Evolutionary conservation across 2,888 invertebrate genomes (phyloP).

Genomic region (Cosmopolites sordidus): DNA sequence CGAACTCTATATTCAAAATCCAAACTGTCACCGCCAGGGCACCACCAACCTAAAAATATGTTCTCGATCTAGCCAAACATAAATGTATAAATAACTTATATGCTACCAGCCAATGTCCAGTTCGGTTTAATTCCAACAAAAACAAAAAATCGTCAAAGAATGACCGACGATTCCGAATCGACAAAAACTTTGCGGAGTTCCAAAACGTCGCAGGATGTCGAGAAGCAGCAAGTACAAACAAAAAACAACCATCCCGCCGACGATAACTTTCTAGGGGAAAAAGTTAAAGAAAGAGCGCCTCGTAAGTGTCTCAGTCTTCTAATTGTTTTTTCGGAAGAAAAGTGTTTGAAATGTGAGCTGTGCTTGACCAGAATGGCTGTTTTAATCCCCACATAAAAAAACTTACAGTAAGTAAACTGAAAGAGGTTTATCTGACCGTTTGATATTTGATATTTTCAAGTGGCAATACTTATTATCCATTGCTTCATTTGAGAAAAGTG

Average conservation of each 20-base stretch:
- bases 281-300: constrained; percentile 37
- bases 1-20: neutral
- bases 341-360: too few species aligned
- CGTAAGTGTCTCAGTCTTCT: constrained; percentile 33
- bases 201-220: constrained; percentile 26
- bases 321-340: too few species aligned
- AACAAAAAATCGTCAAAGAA: constrained; percentile 6
- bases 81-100: neutral
- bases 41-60: neutral
- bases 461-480: too few species aligned
- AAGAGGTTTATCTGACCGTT: too few species aligned
- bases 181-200: constrained; percentile 19
- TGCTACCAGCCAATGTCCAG: too few species aligned
- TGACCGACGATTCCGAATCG: constrained; percentile 8
- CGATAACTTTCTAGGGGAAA: constrained; percentile 34
- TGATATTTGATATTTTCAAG: too few species aligned
- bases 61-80: neutral
- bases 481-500: too few species aligned
- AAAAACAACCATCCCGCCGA: constrained; percentile 15
- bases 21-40: constrained; percentile 1
- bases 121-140: neutral
- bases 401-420: too few species aligned
- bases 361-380: too few species aligned
- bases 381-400: too few species aligned
- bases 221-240: constrained; percentile 28